phyloP scores from a whole-genome alignment of 2,888 invertebrate genomes.

The Diaphora mendica region DNA sequence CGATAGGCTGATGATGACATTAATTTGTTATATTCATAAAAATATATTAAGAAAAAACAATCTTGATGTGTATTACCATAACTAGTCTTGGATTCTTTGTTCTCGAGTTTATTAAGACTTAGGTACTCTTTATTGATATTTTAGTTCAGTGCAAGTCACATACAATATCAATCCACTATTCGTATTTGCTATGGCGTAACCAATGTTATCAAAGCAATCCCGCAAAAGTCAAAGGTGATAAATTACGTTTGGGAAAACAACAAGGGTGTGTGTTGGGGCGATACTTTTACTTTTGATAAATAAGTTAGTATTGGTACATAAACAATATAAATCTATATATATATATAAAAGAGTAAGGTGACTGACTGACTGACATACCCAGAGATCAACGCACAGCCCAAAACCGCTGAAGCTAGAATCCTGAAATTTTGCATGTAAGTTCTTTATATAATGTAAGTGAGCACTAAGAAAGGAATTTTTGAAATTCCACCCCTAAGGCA shows the following conservation, averaged over 20 bases:
- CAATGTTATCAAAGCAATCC: conserved; percentile 1
- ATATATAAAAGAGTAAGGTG: too few relatives aligned
- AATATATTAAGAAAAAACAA: too few relatives aligned
- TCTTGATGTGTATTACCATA: too few relatives aligned
- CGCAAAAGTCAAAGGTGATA: neutral
- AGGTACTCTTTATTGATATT: neutral
- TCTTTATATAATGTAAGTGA: too few relatives aligned
- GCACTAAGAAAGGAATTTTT: too few relatives aligned
- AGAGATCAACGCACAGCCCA: too few relatives aligned
- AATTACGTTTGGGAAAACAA: neutral
- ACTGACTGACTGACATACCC: too few relatives aligned
- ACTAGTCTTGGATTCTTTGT: neutral
- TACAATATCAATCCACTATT: neutral
- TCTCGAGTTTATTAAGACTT: neutral
- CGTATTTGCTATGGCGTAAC: neutral
- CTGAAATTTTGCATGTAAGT: too few relatives aligned
- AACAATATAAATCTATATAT: neutral
- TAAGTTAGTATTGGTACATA: neutral
- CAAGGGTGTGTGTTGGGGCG: neutral
- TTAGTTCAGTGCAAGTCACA: neutral
- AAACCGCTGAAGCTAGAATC: too few relatives aligned
- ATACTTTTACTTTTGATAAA: neutral
- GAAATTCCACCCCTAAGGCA: too few relatives aligned
- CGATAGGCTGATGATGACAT: too few relatives aligned
- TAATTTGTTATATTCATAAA: too few relatives aligned